A percentile compares a stretch with the other conserved stretches of the same genome.
These are phyloP conservation scores for Psittacula echo DNA, from an alignment of 2,797 vertebrate genomes.

Conservation along the genomic window DNA sequence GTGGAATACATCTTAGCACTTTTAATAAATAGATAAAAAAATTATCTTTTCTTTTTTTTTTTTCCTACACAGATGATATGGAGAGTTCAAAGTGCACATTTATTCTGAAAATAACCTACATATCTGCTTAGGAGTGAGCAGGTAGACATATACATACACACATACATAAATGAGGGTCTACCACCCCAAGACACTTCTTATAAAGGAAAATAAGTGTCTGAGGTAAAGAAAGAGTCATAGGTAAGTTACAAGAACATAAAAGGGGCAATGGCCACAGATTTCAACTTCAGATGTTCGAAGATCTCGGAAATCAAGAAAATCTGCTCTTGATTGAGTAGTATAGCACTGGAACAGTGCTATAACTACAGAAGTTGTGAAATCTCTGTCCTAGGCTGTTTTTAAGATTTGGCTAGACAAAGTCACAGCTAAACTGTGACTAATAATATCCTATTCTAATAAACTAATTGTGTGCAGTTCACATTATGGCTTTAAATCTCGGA, in stretches of 20 bases:
- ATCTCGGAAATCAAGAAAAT: neutral
- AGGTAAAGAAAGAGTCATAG: fast-evolving
- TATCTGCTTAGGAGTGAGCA: neutral
- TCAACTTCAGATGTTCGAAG: neutral
- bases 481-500: neutral
- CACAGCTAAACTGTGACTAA: neutral
- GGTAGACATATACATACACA: neutral
- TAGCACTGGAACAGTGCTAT: neutral
- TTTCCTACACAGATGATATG: neutral
- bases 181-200: neutral
- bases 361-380: neutral
- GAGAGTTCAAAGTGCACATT: neutral
- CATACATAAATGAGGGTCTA: neutral
- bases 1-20: neutral
- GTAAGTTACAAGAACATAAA: neutral
- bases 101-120: neutral
- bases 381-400: neutral
- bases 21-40: neutral
- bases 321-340: neutral
- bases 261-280: neutral
- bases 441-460: neutral
- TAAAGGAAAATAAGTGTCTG: neutral
- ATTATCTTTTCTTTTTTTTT: neutral
- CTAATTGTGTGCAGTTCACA: neutral
- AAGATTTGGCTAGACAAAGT: neutral